Evolutionary conservation across 37 sponge, comb jelly and placozoan species (phyloP).

Genomic region (Halichondria panicea): DNA sequence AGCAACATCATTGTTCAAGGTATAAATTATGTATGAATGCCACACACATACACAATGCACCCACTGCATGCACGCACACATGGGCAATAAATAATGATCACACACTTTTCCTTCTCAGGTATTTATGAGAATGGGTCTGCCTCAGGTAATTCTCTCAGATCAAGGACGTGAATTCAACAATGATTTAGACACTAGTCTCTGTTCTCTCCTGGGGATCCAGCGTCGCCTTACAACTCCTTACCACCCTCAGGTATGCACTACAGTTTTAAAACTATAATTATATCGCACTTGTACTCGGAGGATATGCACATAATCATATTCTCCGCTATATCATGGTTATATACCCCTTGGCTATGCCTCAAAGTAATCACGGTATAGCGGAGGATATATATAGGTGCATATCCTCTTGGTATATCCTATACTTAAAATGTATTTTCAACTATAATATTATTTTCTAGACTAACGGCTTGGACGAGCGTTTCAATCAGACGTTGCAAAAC

Average conservation of each 20-base stretch:
- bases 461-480: conserved; percentile 77
- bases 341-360: no score
- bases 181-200: conserved; percentile 33
- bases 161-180: conserved; percentile 61
- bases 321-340: no score
- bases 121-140: conserved; percentile 70
- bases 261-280: no score
- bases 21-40: background rate
- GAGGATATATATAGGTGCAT: no score
- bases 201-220: conserved; percentile 29
- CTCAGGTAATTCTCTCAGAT: conserved; percentile 49
- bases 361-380: no score
- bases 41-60: background rate
- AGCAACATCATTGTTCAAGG: conserved; percentile 58
- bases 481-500: conserved; percentile 65
- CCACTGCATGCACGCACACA: background rate
- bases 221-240: conserved; percentile 54
- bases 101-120: conserved; percentile 28
- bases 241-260: conserved; percentile 59
- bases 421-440: background rate
- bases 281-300: no score
- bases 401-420: no score
- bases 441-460: conserved; percentile 22
- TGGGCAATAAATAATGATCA: background rate
- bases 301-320: no score